A percentile compares a stretch with the other conserved stretches of the same genome.
Evolutionary conservation across 53 echinoderm and acorn worm genomes (phyloP).

Genomic region (Actinopyga echinites): DNA sequence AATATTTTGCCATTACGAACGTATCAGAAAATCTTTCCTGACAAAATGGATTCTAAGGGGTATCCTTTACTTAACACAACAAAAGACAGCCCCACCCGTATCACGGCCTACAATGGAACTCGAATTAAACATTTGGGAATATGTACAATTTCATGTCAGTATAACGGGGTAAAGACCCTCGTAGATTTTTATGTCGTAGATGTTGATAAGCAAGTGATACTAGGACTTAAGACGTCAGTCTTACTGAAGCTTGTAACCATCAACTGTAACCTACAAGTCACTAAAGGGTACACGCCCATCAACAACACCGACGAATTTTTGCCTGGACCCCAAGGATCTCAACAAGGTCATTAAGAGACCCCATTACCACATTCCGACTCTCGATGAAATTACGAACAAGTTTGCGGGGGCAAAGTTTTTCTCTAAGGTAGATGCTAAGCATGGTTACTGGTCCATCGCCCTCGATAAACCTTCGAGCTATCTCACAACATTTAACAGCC

Average conservation of each 20-base stretch:
- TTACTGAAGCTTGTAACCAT: conserved; percentile 41
- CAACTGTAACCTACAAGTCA: background rate
- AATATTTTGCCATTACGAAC: conserved; percentile 33
- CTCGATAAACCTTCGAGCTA: conserved; percentile 45
- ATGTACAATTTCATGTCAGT: conserved; percentile 30
- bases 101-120: conserved; percentile 63
- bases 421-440: conserved; percentile 68
- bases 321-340: conserved; percentile 69
- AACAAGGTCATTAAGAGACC: conserved; percentile 58
- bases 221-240: conserved; percentile 43
- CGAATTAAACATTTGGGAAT: conserved; percentile 51
- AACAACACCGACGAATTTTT: conserved; percentile 38
- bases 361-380: conserved; percentile 52
- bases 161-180: background rate
- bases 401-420: conserved; percentile 49
- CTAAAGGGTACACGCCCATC: background rate
- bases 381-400: conserved; percentile 62
- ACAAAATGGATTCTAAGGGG: conserved; percentile 2
- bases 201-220: conserved; percentile 41
- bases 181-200: conserved; percentile 55
- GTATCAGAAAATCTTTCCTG: conserved; percentile 20
- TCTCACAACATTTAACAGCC: conserved; percentile 79
- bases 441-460: conserved; percentile 59
- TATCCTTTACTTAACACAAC: conserved; percentile 16
- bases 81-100: background rate